A percentile compares a stretch with the other conserved stretches of the same genome.
These are phyloP conservation scores for Callithrix jacchus DNA, from an alignment of 2,113 vertebrate species.

Conservation along the genomic window DNA sequence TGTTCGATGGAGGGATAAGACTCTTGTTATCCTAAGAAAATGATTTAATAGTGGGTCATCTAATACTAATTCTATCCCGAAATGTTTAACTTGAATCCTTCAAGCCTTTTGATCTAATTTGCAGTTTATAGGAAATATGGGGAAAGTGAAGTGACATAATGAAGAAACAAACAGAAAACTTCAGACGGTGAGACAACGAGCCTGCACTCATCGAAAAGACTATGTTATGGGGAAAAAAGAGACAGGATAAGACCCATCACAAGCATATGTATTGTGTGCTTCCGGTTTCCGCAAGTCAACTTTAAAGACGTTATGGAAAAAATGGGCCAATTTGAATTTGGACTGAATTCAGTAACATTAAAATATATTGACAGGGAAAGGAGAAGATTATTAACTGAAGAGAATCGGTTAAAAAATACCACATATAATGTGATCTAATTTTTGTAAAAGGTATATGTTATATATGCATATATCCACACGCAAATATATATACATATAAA, in stretches of 20 bases:
- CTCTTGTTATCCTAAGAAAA: background rate
- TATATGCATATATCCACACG: background rate
- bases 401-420: background rate
- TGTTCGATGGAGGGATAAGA: background rate
- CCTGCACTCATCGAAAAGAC: background rate
- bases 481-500: background rate
- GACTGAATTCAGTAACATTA: background rate
- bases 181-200: background rate
- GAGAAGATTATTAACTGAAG: background rate
- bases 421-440: background rate
- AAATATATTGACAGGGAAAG: background rate
- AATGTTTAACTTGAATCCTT: background rate
- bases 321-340: background rate
- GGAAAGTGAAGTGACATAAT: background rate
- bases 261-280: background rate
- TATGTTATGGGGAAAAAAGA: background rate
- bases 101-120: background rate
- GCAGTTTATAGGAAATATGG: background rate
- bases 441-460: background rate
- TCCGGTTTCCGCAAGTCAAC: background rate
- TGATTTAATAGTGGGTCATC: background rate
- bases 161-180: background rate
- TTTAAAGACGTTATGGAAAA: background rate
- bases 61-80: background rate
- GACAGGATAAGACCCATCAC: background rate